phyloP scores from a whole-genome alignment of 2,113 vertebrate species.

The Verasper variegatus region DNA sequence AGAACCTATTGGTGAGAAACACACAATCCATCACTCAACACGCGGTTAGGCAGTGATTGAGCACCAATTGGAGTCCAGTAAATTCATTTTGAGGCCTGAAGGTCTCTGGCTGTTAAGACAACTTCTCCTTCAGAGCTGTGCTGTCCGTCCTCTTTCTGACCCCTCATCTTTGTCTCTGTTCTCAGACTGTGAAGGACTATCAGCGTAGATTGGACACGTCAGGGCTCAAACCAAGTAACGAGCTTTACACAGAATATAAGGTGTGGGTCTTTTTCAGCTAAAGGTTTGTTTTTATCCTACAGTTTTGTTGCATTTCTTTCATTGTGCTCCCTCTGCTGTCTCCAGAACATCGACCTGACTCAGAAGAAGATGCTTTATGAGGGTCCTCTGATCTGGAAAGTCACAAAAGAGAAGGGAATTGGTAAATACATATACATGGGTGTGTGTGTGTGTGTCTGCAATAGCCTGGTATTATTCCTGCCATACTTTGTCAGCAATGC shows the following conservation, averaged over 20 bases:
- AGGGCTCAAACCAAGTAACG: slow-evolving; percentile 87
- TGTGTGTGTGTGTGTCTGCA: background rate
- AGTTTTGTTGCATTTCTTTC: background rate
- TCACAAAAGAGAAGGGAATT: slow-evolving; percentile 89
- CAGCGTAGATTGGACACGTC: slow-evolving; percentile 91
- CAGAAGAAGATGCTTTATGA: slow-evolving; percentile 85
- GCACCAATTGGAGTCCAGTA: slow-evolving; percentile 37
- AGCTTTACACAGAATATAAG: slow-evolving; percentile 82
- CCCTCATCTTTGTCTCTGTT: slow-evolving; percentile 31
- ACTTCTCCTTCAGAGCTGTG: slow-evolving; percentile 5
- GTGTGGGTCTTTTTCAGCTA: slow-evolving; percentile 32
- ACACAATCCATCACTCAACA: slow-evolving; percentile 39
- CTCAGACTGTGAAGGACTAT: slow-evolving; percentile 89
- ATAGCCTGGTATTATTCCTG: no score
- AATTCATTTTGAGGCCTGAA: slow-evolving; percentile 55
- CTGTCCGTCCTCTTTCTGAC: slow-evolving; percentile 35
- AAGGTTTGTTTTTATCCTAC: background rate
- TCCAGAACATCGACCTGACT: slow-evolving; percentile 87
- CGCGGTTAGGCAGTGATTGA: slow-evolving; percentile 43
- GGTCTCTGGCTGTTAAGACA: slow-evolving; percentile 42
- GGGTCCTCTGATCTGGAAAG: slow-evolving; percentile 87
- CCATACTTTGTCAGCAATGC: background rate
- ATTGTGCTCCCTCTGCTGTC: slow-evolving; percentile 9
- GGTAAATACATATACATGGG: slow-evolving; percentile 72
- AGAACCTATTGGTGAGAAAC: slow-evolving; percentile 89